Conservation (phyloP, 2,797 vertebrate genomes). For the Mycteria americana region DNA sequence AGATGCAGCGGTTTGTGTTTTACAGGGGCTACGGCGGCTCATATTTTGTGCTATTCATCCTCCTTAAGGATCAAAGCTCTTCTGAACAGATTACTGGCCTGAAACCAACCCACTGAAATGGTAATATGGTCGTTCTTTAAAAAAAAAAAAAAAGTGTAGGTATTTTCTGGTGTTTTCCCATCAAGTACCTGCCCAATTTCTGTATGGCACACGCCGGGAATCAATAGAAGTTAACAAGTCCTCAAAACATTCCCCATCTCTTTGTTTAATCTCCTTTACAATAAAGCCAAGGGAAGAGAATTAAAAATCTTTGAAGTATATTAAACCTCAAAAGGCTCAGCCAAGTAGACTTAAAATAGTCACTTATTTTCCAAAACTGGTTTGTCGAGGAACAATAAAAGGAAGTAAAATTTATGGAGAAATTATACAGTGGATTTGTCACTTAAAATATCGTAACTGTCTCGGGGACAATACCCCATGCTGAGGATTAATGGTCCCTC, state of each 20-base stretch:
- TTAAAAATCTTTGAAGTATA: conserved; percentile 96
- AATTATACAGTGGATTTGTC: conserved; percentile 99
- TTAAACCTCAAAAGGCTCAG: conserved; percentile 90
- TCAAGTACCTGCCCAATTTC: conserved; percentile 98
- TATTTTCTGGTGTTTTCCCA: conserved; percentile 94
- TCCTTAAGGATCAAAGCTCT: conserved; percentile 49
- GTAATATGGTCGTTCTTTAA: conserved; percentile 74
- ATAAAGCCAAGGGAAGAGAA: conserved; percentile 86
- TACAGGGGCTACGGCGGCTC: neutral
- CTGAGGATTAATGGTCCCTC: conserved; percentile 99
- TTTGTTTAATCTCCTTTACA: conserved; percentile 92
- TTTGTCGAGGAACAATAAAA: conserved; percentile 92
- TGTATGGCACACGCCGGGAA: conserved; percentile 99
- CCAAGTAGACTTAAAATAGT: conserved; percentile 99
- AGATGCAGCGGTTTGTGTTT: neutral
- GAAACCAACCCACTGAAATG: conserved; percentile 78
- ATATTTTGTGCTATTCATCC: conserved; percentile 43
- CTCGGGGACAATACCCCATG: conserved; percentile 96
- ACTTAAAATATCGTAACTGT: conserved; percentile 99
- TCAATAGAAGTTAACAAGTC: conserved; percentile 99
- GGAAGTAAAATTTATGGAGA: conserved; percentile 97
- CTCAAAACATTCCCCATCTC: conserved; percentile 93
- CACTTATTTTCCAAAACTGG: conserved; percentile 93
- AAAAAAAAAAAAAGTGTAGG: conserved; percentile 70
- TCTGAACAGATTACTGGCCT: conserved; percentile 68